Evolutionary conservation across 2,888 invertebrate species (phyloP), one percentile per base, ranked within the genome.

Genomic region (Dicyrtoma fusca): DNA sequence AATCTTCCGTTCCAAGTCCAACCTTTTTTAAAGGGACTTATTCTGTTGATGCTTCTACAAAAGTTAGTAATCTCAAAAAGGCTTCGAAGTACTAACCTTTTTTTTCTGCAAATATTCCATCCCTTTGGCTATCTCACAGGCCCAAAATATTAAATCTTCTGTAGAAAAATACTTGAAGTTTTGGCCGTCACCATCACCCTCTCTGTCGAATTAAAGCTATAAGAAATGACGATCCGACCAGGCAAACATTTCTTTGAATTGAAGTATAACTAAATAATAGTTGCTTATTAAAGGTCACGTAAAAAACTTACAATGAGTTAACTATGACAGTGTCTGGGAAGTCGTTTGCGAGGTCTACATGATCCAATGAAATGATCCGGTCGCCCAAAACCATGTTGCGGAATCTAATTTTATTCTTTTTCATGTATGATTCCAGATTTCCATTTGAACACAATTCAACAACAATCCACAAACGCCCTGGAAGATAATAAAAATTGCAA

Each of bases 71-170:
- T n/a, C n/a, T n/a, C n/a, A n/a, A n/a, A n/a, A n/a, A n/a, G n/a
- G n/a, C n/a, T n/a, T n/a, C n/a, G n/a, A 49, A 6, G 17, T 17
- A 19, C 21, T 26, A 49, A 70, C 71, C 53, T 53, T 63, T 45
- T 71, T 71, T 6, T n/a, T 47, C 10, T 26, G 26, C 4, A 71
- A 44, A 26, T 45, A 71, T 13, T 49, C 64, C 71, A 71, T 71
- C 42, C 71, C 71, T 53, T 63, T 64, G 14, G 61, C 25, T 25
- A 71, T 44, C 21, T 71, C 64, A n/a, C 53, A n/a, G n/a, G 64
- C 53, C 63, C 63, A 71, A 2, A 64, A n/a, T 1, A 71, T 23
- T 11, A 71, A 34, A 25, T 71, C 55, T 44, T 71, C 69, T 2
- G 69, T 69, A 19, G 69, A 47, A 34, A 69, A 69, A 1, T 44